Base-by-base conservation (phyloP, 2,113 vertebrate species). In the Rhombomys opimus region DNA sequence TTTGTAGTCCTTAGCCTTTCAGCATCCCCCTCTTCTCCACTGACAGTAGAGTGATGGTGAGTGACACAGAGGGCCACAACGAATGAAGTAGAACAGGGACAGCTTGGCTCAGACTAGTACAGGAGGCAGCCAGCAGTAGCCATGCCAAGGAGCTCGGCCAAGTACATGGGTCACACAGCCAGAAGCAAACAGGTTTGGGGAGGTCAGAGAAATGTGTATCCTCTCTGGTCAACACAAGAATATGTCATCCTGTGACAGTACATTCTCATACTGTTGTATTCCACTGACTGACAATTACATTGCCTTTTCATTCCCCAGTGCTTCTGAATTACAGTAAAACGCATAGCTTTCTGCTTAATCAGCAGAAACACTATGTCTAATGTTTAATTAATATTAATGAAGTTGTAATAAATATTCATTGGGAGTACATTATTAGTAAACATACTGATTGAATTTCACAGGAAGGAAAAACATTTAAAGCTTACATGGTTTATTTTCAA, bases 401-500 rank as follows among this genome's bases (percentile, higher is more conserved):
- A 59, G 68, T 76, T 59, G 41, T 84, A 94, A 93, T 67, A 22
- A 77, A 67, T 68, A 80, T 75, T 70, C 52, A 78, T 77, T 11
- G n/a, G 23, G n/a, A 38, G 3, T 89, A 95, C 90, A 18, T 3
- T 68, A 46, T 95, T 63, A 73, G 61, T 90, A 85, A 94, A 88
- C 50, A 80, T 32, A 91, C 52, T 84, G 35, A 91, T 14, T 22
- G 52, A 84, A 41, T 90, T 73, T 57, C 70, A 22, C 70, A 52
- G 52, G 14, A 63, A 25, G 41, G 1, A 25, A 23, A 13, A 46
- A 30, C 9, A 12, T 91, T 87, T 89, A 87, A 96, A 89, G 35
- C 5, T 73, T 84, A 91, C 70, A 77, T 94, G 35, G 10, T 6
- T 88, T 94, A 52, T 94, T 94, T 94, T 27, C 68, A 90, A 97